phyloP scores from a whole-genome alignment of 2,888 invertebrate genomes.

The Cenopis cana region DNA sequence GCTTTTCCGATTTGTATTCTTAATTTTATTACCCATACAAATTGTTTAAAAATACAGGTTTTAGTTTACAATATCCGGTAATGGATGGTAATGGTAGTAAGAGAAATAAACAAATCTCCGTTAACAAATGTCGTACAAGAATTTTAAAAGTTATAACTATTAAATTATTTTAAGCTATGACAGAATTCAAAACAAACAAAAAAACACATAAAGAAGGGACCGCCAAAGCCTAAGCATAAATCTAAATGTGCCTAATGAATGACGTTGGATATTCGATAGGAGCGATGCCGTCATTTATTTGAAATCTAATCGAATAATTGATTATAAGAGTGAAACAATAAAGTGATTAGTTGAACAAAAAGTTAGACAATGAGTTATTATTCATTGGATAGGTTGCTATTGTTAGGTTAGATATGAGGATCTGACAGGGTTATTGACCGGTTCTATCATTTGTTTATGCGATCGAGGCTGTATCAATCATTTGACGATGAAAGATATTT shows the following conservation, averaged over 20 bases:
- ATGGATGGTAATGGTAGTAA: not conserved
- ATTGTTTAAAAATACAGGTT: no score
- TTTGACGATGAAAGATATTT: slow-evolving; percentile 76
- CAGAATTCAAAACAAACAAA: slow-evolving; percentile 39
- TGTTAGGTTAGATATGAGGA: slow-evolving; percentile 71
- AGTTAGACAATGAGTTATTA: slow-evolving; percentile 84
- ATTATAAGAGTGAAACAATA: slow-evolving; percentile 83
- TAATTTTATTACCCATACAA: no score
- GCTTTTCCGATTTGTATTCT: no score
- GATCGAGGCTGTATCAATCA: slow-evolving; percentile 77
- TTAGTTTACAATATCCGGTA: not conserved
- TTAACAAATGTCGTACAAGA: slow-evolving; percentile 32
- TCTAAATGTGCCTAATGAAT: slow-evolving; percentile 62
- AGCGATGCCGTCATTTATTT: slow-evolving; percentile 74
- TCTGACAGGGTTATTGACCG: slow-evolving; percentile 75
- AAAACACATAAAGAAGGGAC: slow-evolving; percentile 41
- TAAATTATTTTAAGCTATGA: slow-evolving; percentile 38
- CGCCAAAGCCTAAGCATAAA: slow-evolving; percentile 50
- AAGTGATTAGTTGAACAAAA: slow-evolving; percentile 84
- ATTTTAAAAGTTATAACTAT: slow-evolving; percentile 31
- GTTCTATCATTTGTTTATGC: slow-evolving; percentile 80
- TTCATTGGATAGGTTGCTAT: slow-evolving; percentile 77
- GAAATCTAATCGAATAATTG: slow-evolving; percentile 84
- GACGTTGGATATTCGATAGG: slow-evolving; percentile 71
- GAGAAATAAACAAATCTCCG: slow-evolving; percentile 7